phyloP scores from a whole-genome alignment of 2,113 vertebrate genomes.

The Oreochromis tanganicae region DNA sequence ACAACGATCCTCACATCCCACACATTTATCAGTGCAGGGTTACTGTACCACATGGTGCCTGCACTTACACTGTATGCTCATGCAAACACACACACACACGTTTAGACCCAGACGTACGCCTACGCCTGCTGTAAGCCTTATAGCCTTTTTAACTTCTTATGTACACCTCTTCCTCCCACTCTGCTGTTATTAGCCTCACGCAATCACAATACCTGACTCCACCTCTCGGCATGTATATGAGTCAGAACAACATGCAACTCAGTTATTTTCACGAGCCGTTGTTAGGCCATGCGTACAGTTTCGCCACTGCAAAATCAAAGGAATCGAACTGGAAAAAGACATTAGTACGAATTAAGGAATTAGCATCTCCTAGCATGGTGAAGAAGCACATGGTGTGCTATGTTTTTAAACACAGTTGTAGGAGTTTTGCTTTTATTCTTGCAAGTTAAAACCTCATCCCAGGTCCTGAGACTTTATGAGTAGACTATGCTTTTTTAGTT shows the following conservation, averaged over 20 bases:
- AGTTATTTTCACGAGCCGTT: slow-evolving; percentile 36
- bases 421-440: background rate
- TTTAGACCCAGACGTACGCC: slow-evolving; percentile 38
- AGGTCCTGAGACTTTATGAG: background rate
- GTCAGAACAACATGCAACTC: slow-evolving; percentile 42
- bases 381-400: background rate
- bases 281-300: slow-evolving; percentile 34
- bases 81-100: background rate
- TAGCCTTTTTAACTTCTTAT: slow-evolving; percentile 47
- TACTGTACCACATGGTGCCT: slow-evolving; percentile 15
- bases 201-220: slow-evolving; percentile 56
- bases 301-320: background rate
- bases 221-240: slow-evolving; percentile 40
- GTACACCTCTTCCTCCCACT: slow-evolving; percentile 62
- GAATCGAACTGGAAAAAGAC: background rate
- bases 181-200: slow-evolving; percentile 58
- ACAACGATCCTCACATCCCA: slow-evolving; percentile 40
- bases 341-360: background rate
- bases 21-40: slow-evolving; percentile 49
- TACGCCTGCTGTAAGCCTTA: slow-evolving; percentile 46
- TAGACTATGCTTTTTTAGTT: slow-evolving; percentile 10
- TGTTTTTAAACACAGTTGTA: background rate
- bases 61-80: slow-evolving; percentile 24
- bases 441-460: background rate
- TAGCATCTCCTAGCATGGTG: background rate